Evolutionary conservation across 2,888 invertebrate species (phyloP), one percentile per base, ranked within the genome.

Genomic region (Pachycephus smyrnensis): DNA sequence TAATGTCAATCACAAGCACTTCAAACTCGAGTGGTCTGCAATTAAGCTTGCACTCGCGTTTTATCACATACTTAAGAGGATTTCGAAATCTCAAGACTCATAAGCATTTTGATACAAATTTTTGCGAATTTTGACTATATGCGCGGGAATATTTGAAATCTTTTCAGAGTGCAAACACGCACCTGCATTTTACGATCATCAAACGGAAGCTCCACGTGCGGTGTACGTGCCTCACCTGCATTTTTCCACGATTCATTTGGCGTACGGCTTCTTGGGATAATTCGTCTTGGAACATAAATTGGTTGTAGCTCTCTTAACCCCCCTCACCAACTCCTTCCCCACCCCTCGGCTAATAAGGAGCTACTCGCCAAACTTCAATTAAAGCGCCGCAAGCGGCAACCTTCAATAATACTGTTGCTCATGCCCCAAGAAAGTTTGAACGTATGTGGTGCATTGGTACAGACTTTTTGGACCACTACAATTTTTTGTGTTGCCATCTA

Each of bases 161-260:
- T 55, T 55, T 55, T 55, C 23, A 55, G 23, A 55, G 23, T 23
- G 55, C 55, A 77, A 68, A 81, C 71, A 75, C 83, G 84, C 88
- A 88, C 88, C 88, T 88, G 88, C 86, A 80, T 77, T 86, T 88
- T 86, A 86, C 83, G 87, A 86, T 84, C 84, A 79, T 82, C 79
- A 83, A 85, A 83, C 83, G 87, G 84, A 86, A 85, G 84, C 79
- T 82, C 83, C 55, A 55, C 55, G 55, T 55, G 84, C 81, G 83
- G 83, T 84, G 81, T 79, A 68, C 82, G 84, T 82, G 86, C 78
- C 81, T 86, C 84, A 86, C 85, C 86, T 87, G 87, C 84, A 81
- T 82, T 83, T 71, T 71, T 77, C 80, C 32, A 75, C 75, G 30
- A n/a, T 55, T 55, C 23, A 55, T 55, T 55, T 55, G 55, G 55